phyloP scores from a whole-genome alignment of 2,797 vertebrate species.

The Neoniphon sammara region DNA sequence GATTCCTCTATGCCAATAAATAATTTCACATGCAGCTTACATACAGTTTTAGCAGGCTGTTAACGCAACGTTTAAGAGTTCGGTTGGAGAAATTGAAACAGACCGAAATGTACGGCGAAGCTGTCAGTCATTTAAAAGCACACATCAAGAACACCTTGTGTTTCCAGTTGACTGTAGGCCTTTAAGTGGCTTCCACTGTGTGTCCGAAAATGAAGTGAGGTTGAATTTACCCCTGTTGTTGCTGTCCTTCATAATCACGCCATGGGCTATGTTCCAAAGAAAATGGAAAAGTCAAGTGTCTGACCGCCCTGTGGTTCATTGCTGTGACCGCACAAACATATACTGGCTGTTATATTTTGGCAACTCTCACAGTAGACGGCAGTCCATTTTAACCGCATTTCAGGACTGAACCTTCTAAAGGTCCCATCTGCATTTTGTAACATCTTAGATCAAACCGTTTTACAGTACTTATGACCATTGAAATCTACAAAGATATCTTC shows the following conservation, averaged over 20 bases:
- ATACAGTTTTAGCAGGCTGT: constrained; percentile 58
- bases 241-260: constrained; percentile 52
- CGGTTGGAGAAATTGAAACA: constrained; percentile 35
- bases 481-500: constrained; percentile 68
- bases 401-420: constrained; percentile 6
- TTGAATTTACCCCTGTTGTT: constrained; percentile 24
- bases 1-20: constrained; percentile 64
- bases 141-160: constrained; percentile 33
- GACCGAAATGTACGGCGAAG: constrained; percentile 18
- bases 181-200: constrained; percentile 14
- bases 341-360: constrained; percentile 66
- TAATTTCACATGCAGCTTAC: constrained; percentile 60
- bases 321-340: constrained; percentile 68
- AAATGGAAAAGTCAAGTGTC: constrained; percentile 69
- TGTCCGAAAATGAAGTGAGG: constrained; percentile 11
- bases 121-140: constrained; percentile 40
- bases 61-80: constrained; percentile 62
- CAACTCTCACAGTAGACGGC: constrained; percentile 61
- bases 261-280: constrained; percentile 57
- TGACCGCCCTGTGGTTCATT: constrained; percentile 66
- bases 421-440: constrained; percentile 10
- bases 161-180: constrained; percentile 14
- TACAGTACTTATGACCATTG: constrained; percentile 53
- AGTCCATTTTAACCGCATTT: constrained; percentile 49
- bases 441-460: constrained; percentile 35